phyloP scores from a whole-genome alignment of 2,113 vertebrate genomes.

The Cavia aperea region DNA sequence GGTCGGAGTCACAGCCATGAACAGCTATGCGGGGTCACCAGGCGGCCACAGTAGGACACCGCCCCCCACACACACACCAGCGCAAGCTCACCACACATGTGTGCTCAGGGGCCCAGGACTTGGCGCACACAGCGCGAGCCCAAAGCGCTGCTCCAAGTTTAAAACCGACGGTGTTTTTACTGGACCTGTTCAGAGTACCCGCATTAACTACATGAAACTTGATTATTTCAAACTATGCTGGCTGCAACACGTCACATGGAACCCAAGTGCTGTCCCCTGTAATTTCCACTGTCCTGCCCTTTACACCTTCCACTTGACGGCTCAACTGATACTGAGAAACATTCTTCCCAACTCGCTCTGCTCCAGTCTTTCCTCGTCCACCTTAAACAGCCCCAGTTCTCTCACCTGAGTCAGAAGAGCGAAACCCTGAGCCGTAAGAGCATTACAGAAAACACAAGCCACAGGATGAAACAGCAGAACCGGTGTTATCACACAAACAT shows the following conservation, averaged over 20 bases:
- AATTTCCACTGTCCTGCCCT: neutral
- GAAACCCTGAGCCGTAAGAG: neutral
- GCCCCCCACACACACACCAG: too few relatives aligned
- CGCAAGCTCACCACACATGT: too few relatives aligned
- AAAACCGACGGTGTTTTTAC: neutral
- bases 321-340: neutral
- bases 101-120: neutral
- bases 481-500: neutral
- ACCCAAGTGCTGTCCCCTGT: constrained; percentile 5
- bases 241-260: neutral
- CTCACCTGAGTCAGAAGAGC: neutral
- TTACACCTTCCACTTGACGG: neutral
- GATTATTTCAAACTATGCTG: constrained; percentile 23
- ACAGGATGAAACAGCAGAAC: neutral
- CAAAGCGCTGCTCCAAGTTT: neutral
- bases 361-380: neutral
- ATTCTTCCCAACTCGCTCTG: neutral
- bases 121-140: neutral
- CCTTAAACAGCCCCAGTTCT: neutral
- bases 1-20: neutral
- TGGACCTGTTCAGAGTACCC: constrained; percentile 3
- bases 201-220: neutral
- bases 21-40: too few relatives aligned
- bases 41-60: too few relatives aligned
- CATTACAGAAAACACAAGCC: neutral